Evolutionary conservation across 2,797 vertebrate genomes (phyloP).

Genomic region (Dicrostonyx torquatus): DNA sequence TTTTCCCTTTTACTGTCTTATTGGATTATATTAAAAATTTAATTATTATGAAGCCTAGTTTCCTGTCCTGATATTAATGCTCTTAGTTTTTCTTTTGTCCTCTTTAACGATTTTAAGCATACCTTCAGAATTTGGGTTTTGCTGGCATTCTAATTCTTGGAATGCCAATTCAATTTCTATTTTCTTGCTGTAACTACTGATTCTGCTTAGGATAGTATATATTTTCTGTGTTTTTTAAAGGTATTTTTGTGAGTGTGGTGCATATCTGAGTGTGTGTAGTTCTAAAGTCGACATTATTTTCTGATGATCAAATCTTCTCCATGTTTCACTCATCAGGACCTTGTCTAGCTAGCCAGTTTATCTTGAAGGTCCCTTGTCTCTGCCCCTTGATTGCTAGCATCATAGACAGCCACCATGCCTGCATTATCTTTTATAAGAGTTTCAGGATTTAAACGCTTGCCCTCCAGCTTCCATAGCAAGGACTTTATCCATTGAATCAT

Average conservation of each 20-base stretch:
- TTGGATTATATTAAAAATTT: conserved; percentile 32
- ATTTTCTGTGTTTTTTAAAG: background rate
- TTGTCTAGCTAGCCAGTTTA: background rate
- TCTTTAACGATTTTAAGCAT: conserved; percentile 31
- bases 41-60: background rate
- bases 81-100: conserved; percentile 5
- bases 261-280: background rate
- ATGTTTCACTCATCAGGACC: background rate
- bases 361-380: background rate
- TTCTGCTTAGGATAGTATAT: background rate
- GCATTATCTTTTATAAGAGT: background rate
- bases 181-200: background rate
- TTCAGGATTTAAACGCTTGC: background rate
- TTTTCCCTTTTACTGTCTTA: conserved; percentile 34
- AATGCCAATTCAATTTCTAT: background rate
- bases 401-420: too few species aligned
- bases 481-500: background rate
- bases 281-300: background rate
- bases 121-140: background rate
- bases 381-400: background rate
- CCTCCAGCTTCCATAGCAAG: background rate
- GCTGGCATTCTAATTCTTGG: background rate
- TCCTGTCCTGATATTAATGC: background rate
- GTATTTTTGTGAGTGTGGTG: background rate
- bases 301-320: background rate